Base-by-base conservation (phyloP, 1,140 invertebrate species). In the Rhyzopertha dominica region DNA sequence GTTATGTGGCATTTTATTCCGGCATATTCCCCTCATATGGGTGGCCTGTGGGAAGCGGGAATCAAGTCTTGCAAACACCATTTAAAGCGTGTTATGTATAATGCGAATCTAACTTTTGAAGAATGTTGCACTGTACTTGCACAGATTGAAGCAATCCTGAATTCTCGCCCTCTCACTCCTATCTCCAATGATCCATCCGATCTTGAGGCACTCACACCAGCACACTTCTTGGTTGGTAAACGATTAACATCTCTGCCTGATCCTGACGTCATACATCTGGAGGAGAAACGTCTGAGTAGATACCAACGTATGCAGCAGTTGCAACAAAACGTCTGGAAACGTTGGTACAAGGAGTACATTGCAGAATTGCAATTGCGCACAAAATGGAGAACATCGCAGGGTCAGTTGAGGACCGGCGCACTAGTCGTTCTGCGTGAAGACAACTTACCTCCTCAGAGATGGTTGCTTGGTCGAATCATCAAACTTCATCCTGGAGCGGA, bases 1-100 rank as follows among this genome's bases (percentile, higher is more conserved):
- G 7, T 26, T n/a, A n/a, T n/a, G n/a, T 37, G 35, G 35, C 4
- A 37, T 14, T 22, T 22, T 23, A 37, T 37, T 4, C 12, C 18
- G 4, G 19, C 17, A 2, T 4, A 23, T 37, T 5, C 35, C 3
- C 22, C 22, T 10, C 32, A 35, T 19, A 8, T 26, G 7, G 24
- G 24, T 26, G 24, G 24, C n/a, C n/a, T 26, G n/a, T 8, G 7
- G n/a, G n/a, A 26, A 26, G 7, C 24, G 24, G 7, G 7, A 8
- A n/a, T 26, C n/a, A 26, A 26, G 24, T 8, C 7, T 7, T 7
- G 7, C 24, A 26, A 26, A 26, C n/a, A 8, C n/a, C 24, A 26
- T n/a, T n/a, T 26, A 7, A 26, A 26, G n/a, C 24, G 24, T 26
- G n/a, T 26, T 26, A n/a, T 26, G n/a, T 26, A 8, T 8, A n/a